Base-by-base conservation (phyloP, 2,888 invertebrate species). In the Archips xylosteana region DNA sequence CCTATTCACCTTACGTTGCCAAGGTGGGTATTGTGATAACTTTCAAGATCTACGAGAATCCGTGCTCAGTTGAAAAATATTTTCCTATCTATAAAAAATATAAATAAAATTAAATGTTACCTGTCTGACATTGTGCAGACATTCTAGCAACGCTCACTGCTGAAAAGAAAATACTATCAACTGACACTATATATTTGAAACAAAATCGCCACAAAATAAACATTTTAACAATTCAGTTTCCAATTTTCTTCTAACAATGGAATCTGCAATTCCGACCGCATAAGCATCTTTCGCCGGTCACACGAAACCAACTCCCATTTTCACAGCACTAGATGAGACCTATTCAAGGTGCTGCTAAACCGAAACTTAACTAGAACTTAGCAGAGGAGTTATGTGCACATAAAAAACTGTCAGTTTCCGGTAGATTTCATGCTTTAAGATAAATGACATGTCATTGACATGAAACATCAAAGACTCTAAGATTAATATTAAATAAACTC, bases 231-330 rank as follows among this genome's bases (percentile, higher is more conserved):
- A 82, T 83, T 83, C 76, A 83, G 77, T 67, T 76, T 54, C 80
- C 79, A 84, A 85, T 79, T 81, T 76, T 71, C 65, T 74, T 76
- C 77, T 76, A 77, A 77, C 75, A 75, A 76, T 74, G 77, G 75
- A 84, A 83, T 82, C 81, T 75, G 77, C 78, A 79, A 85, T 85
- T 82, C 82, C 77, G 80, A 79, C 75, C 79, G 78, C 79, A 82
- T 36, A 73, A 73, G 74, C 66, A 79, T 80, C 77, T 82, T 81
- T 83, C 80, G 83, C 78, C 78, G 74, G 81, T 81, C 82, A 86
- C 82, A 82, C 86, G 83, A 84, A 82, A 83, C 85, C 80, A 76
- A 75, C 67, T 76, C 76, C 23, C 77, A 78, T 78, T 76, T 76
- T 73, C 76, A 78, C 32, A 10, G 13, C 12, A 67, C 59, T 49